Percentiles rank a stretch among this genome's conserved stretches.
These are phyloP conservation scores for Lysandra bellargus DNA, from an alignment of 2,888 invertebrate species.

Conservation along the genomic window DNA sequence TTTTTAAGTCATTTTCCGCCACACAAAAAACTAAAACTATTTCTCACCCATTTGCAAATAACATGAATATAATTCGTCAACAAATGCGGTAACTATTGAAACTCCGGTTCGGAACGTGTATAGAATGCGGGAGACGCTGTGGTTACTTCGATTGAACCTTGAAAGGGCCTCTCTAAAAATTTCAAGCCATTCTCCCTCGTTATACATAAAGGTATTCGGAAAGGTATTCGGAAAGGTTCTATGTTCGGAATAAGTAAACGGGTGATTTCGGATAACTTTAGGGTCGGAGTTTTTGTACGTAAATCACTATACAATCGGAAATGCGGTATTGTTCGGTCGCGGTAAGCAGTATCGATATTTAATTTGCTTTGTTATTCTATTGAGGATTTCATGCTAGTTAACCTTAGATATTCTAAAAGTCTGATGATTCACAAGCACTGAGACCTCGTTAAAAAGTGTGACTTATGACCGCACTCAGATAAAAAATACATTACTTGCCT, in stretches of 20 bases:
- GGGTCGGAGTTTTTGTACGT: slow-evolving; percentile 37
- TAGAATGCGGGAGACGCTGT: slow-evolving; percentile 72
- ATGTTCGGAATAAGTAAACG: slow-evolving; percentile 46
- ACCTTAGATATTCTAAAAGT: neutral
- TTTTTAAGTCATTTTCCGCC: too few species aligned
- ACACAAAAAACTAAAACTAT: neutral
- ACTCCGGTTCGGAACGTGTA: slow-evolving; percentile 67
- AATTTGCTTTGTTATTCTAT: slow-evolving; percentile 11
- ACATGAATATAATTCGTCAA: neutral
- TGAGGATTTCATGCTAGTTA: neutral
- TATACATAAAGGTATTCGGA: slow-evolving; percentile 52
- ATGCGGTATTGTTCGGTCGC: slow-evolving; percentile 4
- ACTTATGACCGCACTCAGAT: too few species aligned
- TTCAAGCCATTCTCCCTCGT: slow-evolving; percentile 61
- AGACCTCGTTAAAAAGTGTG: too few species aligned
- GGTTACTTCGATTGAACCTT: slow-evolving; percentile 73
- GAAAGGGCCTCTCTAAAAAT: slow-evolving; percentile 66
- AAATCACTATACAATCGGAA: slow-evolving; percentile 38
- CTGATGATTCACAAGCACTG: too few species aligned
- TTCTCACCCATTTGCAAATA: neutral
- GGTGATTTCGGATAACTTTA: slow-evolving; percentile 40
- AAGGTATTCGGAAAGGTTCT: slow-evolving; percentile 51
- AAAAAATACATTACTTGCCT: too few species aligned
- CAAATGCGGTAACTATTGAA: slow-evolving; percentile 12
- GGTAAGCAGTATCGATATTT: slow-evolving; percentile 17